A percentile compares a stretch with the other conserved stretches of the same genome.
phyloP scores from a whole-genome alignment of 2,888 invertebrate genomes.

The Congeria kusceri region DNA sequence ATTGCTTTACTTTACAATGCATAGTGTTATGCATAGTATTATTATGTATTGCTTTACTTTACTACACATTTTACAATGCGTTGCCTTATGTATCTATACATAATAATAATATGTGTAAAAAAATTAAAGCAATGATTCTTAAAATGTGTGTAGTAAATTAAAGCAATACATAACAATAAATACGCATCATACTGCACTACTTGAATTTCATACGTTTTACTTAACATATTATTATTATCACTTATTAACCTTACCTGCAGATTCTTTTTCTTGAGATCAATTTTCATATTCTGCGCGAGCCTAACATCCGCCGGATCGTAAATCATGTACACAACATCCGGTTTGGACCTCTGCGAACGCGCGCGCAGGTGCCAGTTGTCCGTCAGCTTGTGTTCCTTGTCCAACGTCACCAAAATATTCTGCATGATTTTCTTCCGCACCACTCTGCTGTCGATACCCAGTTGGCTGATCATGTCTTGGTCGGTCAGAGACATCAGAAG shows the following conservation, averaged over 20 bases:
- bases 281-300: slow-evolving; percentile 82
- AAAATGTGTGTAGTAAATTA: too few species aligned
- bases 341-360: slow-evolving; percentile 78
- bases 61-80: too few species aligned
- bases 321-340: slow-evolving; percentile 81
- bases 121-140: too few species aligned
- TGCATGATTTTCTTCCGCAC: slow-evolving; percentile 84
- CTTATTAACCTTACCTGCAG: slow-evolving; percentile 74
- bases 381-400: slow-evolving; percentile 81
- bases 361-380: slow-evolving; percentile 84
- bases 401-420: slow-evolving; percentile 80
- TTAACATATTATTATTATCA: too few species aligned
- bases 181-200: too few species aligned
- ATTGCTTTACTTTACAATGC: too few species aligned
- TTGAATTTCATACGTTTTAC: too few species aligned
- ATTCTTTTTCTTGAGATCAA: slow-evolving; percentile 80
- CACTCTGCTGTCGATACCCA: slow-evolving; percentile 83
- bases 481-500: slow-evolving; percentile 84
- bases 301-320: slow-evolving; percentile 84
- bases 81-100: too few species aligned
- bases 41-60: too few species aligned
- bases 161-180: too few species aligned
- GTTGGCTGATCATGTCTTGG: slow-evolving; percentile 81
- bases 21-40: too few species aligned
- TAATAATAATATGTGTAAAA: too few species aligned